A percentile compares a stretch with the other conserved stretches of the same genome.
phyloP scores from a whole-genome alignment of 2,797 vertebrate species.

The Pagetopsis macropterus region DNA sequence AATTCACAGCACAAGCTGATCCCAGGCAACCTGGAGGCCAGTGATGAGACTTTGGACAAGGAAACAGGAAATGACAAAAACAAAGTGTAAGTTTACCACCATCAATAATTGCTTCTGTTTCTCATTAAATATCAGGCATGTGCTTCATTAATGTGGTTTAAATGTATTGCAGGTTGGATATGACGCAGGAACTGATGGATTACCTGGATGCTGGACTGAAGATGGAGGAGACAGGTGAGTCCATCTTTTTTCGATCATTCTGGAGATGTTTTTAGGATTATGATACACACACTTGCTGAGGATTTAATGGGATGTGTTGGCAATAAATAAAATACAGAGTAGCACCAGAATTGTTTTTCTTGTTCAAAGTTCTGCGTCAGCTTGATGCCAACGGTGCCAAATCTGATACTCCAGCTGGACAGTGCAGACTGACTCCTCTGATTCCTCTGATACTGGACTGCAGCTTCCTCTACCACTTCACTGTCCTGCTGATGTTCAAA shows the following conservation, averaged over 20 bases:
- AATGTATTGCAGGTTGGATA: constrained; percentile 63
- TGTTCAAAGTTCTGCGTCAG: constrained; percentile 76
- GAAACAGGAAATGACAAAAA: constrained; percentile 89
- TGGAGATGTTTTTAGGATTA: too few relatives aligned
- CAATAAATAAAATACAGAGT: not conserved
- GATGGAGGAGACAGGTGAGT: constrained; percentile 76
- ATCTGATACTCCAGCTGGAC: constrained; percentile 85
- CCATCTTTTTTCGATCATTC: too few relatives aligned
- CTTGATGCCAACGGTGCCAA: constrained; percentile 79
- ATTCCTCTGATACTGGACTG: constrained; percentile 95
- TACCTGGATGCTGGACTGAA: constrained; percentile 75
- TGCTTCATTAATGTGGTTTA: not conserved
- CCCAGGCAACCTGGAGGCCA: constrained; percentile 89
- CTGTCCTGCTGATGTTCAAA: constrained; percentile 93
- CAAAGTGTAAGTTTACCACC: constrained; percentile 87
- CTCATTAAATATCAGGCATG: not conserved
- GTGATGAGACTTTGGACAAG: constrained; percentile 91
- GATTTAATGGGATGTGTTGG: not conserved
- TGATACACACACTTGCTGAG: not conserved
- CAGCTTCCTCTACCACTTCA: constrained; percentile 96
- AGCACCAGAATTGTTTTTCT: not conserved
- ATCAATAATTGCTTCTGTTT: not conserved
- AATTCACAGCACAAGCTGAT: constrained; percentile 88
- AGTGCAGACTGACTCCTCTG: constrained; percentile 93
- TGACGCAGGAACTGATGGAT: constrained; percentile 76